These are phyloP conservation scores for Strigops habroptila DNA, from an alignment of 2,113 vertebrate species.

Conservation along the genomic window DNA sequence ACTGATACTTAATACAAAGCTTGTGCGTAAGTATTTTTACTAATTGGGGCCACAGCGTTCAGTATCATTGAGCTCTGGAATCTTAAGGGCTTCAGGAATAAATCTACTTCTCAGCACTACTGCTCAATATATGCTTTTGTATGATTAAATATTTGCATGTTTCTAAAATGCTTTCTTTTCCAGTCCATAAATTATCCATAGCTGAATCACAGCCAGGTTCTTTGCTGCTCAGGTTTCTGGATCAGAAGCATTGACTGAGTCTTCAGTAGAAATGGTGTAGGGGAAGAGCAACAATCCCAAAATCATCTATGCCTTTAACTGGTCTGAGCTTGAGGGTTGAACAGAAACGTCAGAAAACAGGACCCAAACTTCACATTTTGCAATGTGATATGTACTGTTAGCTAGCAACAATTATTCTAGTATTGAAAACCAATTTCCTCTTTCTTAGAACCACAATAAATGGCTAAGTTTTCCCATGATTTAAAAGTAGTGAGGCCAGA, in stretches of 20 bases:
- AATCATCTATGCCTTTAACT: background rate
- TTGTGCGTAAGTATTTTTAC: background rate
- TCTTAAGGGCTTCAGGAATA: background rate
- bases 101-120: background rate
- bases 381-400: background rate
- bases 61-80: background rate
- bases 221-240: background rate
- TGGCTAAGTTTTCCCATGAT: background rate
- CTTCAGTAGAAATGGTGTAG: background rate
- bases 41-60: background rate
- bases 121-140: fast-evolving
- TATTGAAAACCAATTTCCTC: background rate
- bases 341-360: background rate
- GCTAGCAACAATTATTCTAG: background rate
- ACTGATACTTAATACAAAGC: background rate
- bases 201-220: background rate
- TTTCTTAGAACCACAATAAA: background rate
- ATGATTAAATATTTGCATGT: background rate
- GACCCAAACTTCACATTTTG: background rate
- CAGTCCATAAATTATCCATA: background rate
- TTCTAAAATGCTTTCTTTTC: background rate
- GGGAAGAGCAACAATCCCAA: background rate
- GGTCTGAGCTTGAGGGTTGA: background rate
- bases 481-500: background rate
- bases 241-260: background rate